Evolutionary conservation across 2,113 vertebrate genomes (phyloP), one percentile per base, ranked within the genome.

Genomic region (Melozone crissalis): DNA sequence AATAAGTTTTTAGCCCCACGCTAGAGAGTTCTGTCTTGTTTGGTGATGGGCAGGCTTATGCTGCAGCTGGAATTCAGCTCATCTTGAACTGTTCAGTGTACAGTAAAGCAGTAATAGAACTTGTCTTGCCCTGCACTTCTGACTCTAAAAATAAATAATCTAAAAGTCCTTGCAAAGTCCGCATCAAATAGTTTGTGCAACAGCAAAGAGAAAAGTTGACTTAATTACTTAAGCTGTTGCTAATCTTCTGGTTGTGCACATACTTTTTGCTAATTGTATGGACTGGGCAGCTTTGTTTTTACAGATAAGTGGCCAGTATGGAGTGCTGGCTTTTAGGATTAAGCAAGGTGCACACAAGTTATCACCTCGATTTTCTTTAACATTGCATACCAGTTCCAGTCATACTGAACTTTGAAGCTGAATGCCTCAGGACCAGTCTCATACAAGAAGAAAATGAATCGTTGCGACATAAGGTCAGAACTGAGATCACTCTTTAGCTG

Each of bases 391-490:
- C 99, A 21, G 99, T 99, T 89, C 99, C 99, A 15, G 98, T 98
- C 30, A 98, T 99, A 95, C 96, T 99, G 96, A 99, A 98, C 95
- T 99, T 99, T 14, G 99, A 99, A 80, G 97, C 98, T 3, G 99
- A 99, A 87, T 99, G 98, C 80, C 99, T 99, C 97, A 98, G 97
- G 93, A 98, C 93, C 84, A 98, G 89, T 47, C 93, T 97, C 51
- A 66, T 99, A 52, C 98, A 98, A 43, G 99, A 99, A 81, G 99
- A 99, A 97, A 99, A 99, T 15, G 99, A 99, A 84, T 97, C 97
- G 5, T 96, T 99, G 73, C 98, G 98, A 26, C 99, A 99, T 89
- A 96, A 97, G 98, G 99, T 99, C 85, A 97, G 98, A 94, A 58
- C 54, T 41, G 73, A 89, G 65, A n/a, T 94, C 39, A 3, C 66